phyloP scores from a whole-genome alignment of 2,113 vertebrate genomes.

The Glareola pratincola region DNA sequence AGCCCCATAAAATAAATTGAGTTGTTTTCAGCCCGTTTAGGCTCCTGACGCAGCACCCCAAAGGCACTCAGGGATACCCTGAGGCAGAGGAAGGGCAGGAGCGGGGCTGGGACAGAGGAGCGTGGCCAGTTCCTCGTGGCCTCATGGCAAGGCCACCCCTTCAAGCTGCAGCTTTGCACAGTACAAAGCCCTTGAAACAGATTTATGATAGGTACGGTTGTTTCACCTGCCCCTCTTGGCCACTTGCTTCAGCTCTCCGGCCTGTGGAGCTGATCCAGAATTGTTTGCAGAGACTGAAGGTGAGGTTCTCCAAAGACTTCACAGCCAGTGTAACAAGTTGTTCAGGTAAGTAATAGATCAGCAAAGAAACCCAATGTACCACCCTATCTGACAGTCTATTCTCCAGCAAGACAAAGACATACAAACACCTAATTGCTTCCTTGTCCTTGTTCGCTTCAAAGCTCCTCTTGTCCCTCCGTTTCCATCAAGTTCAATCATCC shows the following conservation, averaged over 20 bases:
- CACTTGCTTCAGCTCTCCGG: neutral
- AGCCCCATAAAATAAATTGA: neutral
- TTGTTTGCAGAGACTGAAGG: neutral
- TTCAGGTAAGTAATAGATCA: neutral
- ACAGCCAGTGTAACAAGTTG: neutral
- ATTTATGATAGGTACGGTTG: neutral
- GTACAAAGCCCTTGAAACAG: neutral
- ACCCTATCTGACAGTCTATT: neutral
- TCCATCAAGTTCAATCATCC: neutral
- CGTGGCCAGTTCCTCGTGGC: rapidly evolving
- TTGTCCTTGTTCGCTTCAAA: neutral
- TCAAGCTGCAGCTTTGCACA: neutral
- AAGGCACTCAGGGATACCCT: neutral
- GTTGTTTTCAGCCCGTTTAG: neutral
- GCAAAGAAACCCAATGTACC: neutral
- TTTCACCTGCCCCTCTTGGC: neutral
- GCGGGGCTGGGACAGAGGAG: neutral
- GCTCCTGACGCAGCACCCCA: too few relatives aligned
- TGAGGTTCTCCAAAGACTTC: neutral
- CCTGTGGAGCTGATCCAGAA: neutral
- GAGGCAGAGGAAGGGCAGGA: neutral
- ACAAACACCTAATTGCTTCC: neutral
- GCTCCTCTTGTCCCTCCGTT: neutral
- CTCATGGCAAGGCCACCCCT: rapidly evolving
- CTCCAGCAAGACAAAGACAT: neutral